Percentiles rank a stretch among this genome's conserved stretches.
Evolutionary conservation across 2,797 vertebrate genomes (phyloP).

Genomic region (Sebastes iracundus): DNA sequence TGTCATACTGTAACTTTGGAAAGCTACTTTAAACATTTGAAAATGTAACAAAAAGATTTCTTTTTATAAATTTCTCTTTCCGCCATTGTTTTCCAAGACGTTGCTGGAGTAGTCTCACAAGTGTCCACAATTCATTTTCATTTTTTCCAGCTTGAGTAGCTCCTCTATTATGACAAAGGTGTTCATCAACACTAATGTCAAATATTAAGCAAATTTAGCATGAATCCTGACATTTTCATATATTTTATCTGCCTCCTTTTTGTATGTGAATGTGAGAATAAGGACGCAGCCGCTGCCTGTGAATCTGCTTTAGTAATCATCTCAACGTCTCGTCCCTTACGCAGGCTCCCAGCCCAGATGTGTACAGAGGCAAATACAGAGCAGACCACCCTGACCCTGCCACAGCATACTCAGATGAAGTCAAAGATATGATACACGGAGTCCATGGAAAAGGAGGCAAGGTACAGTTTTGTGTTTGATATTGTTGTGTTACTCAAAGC

Average conservation of each 20-base stretch:
- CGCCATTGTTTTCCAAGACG: not conserved
- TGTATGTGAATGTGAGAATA: not conserved
- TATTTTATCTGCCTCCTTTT: not conserved
- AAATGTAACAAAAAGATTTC: not conserved
- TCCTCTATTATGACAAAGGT: not conserved
- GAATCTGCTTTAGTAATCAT: not conserved
- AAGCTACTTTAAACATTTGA: not conserved
- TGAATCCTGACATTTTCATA: too few species aligned
- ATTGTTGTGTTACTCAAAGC: too few species aligned
- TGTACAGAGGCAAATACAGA: conserved; percentile 93
- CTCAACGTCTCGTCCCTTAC: not conserved
- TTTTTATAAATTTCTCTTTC: not conserved
- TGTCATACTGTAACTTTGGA: not conserved
- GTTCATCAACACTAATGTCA: not conserved
- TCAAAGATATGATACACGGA: conserved; percentile 87
- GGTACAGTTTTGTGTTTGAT: conserved; percentile 75
- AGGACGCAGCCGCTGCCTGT: not conserved
- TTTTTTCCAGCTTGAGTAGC: not conserved
- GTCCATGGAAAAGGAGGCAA: conserved; percentile 85
- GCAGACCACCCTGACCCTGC: conserved; percentile 89
- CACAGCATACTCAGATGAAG: conserved; percentile 91
- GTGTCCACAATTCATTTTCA: too few species aligned
- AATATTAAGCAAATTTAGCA: not conserved
- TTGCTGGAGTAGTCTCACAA: not conserved
- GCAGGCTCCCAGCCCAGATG: conserved; percentile 93